These are phyloP conservation scores for Chelonus formosanus DNA, from an alignment of 2,888 invertebrate species.

Conservation along the genomic window DNA sequence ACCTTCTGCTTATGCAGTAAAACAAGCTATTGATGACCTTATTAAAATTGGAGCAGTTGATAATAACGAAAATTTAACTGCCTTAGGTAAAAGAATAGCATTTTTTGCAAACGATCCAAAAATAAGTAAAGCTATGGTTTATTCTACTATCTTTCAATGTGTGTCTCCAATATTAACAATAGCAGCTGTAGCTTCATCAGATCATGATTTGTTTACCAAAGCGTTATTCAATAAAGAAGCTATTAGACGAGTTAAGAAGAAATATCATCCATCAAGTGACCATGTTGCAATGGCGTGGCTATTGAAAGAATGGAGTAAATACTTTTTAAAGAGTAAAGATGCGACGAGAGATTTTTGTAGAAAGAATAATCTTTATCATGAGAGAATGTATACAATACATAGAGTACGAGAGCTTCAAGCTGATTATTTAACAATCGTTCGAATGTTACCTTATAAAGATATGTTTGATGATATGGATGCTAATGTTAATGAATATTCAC, in stretches of 20 bases:
- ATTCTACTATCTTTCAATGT: constrained; percentile 69
- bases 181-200: constrained; percentile 65
- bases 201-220: constrained; percentile 68
- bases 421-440: constrained; percentile 67
- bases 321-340: constrained; percentile 49
- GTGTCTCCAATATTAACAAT: constrained; percentile 67
- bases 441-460: constrained; percentile 56
- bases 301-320: constrained; percentile 67
- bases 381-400: constrained; percentile 68
- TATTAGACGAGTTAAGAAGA: constrained; percentile 67
- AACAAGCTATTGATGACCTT: constrained; percentile 71
- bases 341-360: constrained; percentile 65
- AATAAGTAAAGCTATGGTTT: constrained; percentile 70
- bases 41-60: constrained; percentile 70
- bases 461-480: constrained; percentile 50
- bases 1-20: constrained; percentile 67
- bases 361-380: constrained; percentile 64
- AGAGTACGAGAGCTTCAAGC: constrained; percentile 69
- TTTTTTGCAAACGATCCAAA: constrained; percentile 71
- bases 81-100: constrained; percentile 70
- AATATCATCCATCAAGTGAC: constrained; percentile 70
- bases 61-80: constrained; percentile 70
- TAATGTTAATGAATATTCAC: constrained; percentile 66
- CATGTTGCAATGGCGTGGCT: constrained; percentile 71
- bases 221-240: constrained; percentile 66